Evolutionary conservation across 2,888 invertebrate genomes (phyloP).

Genomic region (Willowsia nigromaculata): DNA sequence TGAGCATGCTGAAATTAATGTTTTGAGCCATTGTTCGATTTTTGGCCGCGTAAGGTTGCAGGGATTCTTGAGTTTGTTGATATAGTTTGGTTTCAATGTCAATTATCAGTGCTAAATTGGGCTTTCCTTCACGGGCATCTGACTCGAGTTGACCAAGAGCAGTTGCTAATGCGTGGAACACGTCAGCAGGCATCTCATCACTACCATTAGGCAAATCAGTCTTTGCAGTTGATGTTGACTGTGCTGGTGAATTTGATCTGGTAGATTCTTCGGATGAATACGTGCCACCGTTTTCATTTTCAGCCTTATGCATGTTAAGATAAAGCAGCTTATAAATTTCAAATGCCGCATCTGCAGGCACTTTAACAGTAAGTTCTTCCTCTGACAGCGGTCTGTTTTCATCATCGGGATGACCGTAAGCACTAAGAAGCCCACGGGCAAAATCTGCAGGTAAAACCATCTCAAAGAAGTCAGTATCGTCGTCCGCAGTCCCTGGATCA

Average conservation of each 20-base stretch:
- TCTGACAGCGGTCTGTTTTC: not conserved
- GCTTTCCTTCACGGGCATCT: constrained; percentile 31
- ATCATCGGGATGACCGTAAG: constrained; percentile 68
- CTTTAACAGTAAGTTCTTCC: constrained; percentile 36
- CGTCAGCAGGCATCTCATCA: constrained; percentile 13
- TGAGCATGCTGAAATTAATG: constrained; percentile 54
- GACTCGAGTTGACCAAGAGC: constrained; percentile 60
- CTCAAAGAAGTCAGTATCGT: not conserved
- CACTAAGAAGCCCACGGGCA: constrained; percentile 63
- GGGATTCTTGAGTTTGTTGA: constrained; percentile 13
- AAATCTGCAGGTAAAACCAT: constrained; percentile 57
- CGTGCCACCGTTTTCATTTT: not conserved
- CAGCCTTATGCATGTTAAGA: constrained; percentile 55
- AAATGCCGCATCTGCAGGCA: constrained; percentile 42
- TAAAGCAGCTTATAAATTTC: constrained; percentile 55
- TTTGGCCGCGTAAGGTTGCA: not conserved
- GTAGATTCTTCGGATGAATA: constrained; percentile 5
- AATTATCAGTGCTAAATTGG: constrained; percentile 45
- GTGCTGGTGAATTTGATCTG: constrained; percentile 31
- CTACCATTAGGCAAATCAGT: too few species aligned
- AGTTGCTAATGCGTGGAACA: constrained; percentile 54
- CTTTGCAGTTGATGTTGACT: too few species aligned
- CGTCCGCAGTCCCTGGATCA: constrained; percentile 62
- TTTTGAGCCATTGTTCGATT: constrained; percentile 68
- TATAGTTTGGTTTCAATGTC: constrained; percentile 42